Evolutionary conservation across 2,797 vertebrate species (phyloP).

Genomic region (Pangasius macronema): DNA sequence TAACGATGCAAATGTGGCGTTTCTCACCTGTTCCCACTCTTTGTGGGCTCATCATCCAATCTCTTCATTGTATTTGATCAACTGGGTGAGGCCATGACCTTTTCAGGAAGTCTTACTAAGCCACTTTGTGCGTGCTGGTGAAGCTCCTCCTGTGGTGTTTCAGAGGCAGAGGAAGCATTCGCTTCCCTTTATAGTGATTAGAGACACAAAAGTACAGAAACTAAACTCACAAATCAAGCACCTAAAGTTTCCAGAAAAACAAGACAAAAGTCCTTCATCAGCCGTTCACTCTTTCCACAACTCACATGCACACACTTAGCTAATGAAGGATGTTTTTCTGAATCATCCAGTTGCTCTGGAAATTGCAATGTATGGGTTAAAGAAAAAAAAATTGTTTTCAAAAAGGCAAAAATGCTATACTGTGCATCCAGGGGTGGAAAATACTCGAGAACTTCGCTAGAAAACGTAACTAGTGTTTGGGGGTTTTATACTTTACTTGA

Average conservation of each 20-base stretch:
- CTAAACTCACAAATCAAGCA: not conserved
- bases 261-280: not conserved
- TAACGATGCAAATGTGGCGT: not conserved
- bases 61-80: conserved; percentile 48
- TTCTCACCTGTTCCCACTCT: conserved; percentile 49
- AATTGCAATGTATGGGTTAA: not conserved
- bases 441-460: not conserved
- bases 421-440: not conserved
- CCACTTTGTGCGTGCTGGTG: not conserved
- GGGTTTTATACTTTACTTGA: not conserved
- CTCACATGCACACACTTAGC: not conserved
- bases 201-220: not conserved
- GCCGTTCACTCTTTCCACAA: not conserved
- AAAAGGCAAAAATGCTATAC: not conserved
- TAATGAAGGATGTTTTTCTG: conserved; percentile 8
- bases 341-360: conserved; percentile 5
- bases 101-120: conserved; percentile 19
- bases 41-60: conserved; percentile 43
- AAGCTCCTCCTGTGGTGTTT: conserved; percentile 18
- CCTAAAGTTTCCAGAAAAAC: not conserved
- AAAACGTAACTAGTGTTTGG: not conserved
- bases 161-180: not conserved
- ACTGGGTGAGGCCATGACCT: conserved; percentile 4
- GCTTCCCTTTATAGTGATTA: not conserved
- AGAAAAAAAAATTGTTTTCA: not conserved